phyloP scores from a whole-genome alignment of 64 coral and sea anemone genomes.

The Dendronephthya gigantea region DNA sequence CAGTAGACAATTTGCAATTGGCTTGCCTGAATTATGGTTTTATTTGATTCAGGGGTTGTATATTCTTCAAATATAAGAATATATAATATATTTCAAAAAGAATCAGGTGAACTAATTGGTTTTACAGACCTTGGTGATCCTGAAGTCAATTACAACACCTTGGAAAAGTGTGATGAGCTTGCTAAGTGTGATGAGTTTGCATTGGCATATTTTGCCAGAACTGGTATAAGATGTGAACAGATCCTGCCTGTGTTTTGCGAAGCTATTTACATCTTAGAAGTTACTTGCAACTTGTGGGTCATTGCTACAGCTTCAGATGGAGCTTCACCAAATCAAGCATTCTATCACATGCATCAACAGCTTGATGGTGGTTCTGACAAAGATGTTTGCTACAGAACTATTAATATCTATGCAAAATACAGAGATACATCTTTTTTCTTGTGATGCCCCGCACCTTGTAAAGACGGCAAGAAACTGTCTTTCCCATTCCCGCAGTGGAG shows the following conservation, averaged over 20 bases:
- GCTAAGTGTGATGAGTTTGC: background rate
- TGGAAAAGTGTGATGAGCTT: background rate
- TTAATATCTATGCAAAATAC: background rate
- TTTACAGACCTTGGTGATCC: slow-evolving; percentile 8
- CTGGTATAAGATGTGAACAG: background rate
- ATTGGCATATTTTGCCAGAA: background rate
- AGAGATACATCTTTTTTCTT: background rate
- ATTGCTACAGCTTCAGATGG: background rate
- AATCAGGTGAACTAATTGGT: background rate
- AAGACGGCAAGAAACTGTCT: background rate
- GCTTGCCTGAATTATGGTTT: too few species aligned
- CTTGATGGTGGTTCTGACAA: background rate
- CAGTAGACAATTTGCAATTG: too few species aligned
- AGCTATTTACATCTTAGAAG: background rate
- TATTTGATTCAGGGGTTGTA: too few species aligned
- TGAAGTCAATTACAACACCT: background rate
- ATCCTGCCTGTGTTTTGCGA: background rate
- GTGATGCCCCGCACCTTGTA: background rate
- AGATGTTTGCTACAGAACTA: background rate
- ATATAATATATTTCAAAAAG: background rate
- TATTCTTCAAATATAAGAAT: too few species aligned
- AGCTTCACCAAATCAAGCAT: background rate
- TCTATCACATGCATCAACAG: background rate
- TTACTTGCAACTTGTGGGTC: background rate
- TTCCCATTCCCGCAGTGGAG: background rate